phyloP scores from a whole-genome alignment of 2,888 invertebrate genomes.

The Atrina japonica region DNA sequence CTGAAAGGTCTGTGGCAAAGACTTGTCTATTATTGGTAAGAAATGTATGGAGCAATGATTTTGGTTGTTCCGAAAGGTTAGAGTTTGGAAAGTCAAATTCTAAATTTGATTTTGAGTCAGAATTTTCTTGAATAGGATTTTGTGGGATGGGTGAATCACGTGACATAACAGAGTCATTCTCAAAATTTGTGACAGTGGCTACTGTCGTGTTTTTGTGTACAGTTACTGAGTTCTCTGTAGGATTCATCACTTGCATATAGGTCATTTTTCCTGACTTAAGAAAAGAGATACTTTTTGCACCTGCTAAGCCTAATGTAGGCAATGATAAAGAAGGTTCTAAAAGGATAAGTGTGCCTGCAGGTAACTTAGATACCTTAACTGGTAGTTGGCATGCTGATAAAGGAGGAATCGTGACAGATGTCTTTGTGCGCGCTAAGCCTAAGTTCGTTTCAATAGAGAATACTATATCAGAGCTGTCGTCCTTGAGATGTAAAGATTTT shows the following conservation, averaged over 20 bases:
- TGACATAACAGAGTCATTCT: neutral
- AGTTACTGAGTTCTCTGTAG: no score
- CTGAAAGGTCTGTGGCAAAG: neutral
- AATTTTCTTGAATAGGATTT: no score
- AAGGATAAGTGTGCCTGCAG: neutral
- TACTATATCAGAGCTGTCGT: neutral
- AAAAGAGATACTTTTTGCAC: no score
- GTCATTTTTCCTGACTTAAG: neutral
- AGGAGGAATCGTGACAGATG: neutral
- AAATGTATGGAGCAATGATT: neutral
- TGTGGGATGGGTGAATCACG: neutral
- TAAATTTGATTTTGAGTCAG: no score
- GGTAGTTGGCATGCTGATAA: neutral
- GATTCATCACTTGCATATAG: no score
- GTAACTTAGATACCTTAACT: neutral
- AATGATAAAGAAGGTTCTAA: neutral
- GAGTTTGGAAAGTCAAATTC: neutral
- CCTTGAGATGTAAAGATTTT: neutral
- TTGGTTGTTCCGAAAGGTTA: no score
- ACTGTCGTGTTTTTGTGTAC: no score
- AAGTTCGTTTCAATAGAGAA: slow-evolving; percentile 18
- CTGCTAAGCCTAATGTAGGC: neutral
- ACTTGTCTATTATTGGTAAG: neutral
- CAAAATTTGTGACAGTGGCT: no score
- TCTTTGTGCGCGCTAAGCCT: neutral